phyloP scores from a whole-genome alignment of 2,797 vertebrate species.

The Oreochromis grahami region DNA sequence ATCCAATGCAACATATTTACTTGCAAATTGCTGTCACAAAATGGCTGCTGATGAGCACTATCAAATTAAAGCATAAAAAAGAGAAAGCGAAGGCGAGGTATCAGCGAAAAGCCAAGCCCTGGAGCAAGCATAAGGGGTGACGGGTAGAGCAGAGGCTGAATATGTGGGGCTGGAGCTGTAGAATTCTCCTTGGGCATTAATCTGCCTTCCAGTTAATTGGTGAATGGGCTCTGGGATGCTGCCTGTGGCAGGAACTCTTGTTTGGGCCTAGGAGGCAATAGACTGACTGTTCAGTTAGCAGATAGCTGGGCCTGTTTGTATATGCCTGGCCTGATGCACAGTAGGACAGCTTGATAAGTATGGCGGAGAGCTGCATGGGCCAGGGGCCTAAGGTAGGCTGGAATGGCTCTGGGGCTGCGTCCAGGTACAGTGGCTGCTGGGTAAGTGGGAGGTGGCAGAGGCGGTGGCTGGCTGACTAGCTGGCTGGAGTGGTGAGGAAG shows the following conservation, averaged over 20 bases:
- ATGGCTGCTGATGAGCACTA: slow-evolving; percentile 44
- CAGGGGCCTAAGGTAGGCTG: slow-evolving; percentile 69
- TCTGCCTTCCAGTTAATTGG: slow-evolving; percentile 68
- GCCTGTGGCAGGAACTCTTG: slow-evolving; percentile 62
- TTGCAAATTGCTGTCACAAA: slow-evolving; percentile 30
- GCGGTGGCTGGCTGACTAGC: slow-evolving; percentile 61
- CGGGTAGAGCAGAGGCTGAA: slow-evolving; percentile 49
- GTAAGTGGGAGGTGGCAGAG: slow-evolving; percentile 71
- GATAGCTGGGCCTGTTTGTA: slow-evolving; percentile 67
- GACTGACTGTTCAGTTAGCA: slow-evolving; percentile 61
- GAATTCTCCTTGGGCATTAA: slow-evolving; percentile 56
- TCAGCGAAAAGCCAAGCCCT: slow-evolving; percentile 46
- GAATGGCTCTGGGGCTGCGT: slow-evolving; percentile 68
- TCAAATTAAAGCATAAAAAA: slow-evolving; percentile 54
- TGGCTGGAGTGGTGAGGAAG: slow-evolving; percentile 56
- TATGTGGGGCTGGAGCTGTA: slow-evolving; percentile 47
- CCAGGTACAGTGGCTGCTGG: slow-evolving; percentile 73
- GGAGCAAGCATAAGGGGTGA: slow-evolving; percentile 36
- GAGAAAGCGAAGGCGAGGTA: slow-evolving; percentile 22
- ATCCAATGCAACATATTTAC: slow-evolving; percentile 10
- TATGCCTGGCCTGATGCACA: slow-evolving; percentile 63
- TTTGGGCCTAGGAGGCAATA: slow-evolving; percentile 56
- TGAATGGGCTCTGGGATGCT: slow-evolving; percentile 60
- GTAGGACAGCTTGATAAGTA: slow-evolving; percentile 72
- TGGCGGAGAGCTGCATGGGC: slow-evolving; percentile 60